Percentiles rank a stretch among this genome's conserved stretches.
These are phyloP conservation scores for Conopomorpha cramerella DNA, from an alignment of 1,140 invertebrate species.

Conservation along the genomic window DNA sequence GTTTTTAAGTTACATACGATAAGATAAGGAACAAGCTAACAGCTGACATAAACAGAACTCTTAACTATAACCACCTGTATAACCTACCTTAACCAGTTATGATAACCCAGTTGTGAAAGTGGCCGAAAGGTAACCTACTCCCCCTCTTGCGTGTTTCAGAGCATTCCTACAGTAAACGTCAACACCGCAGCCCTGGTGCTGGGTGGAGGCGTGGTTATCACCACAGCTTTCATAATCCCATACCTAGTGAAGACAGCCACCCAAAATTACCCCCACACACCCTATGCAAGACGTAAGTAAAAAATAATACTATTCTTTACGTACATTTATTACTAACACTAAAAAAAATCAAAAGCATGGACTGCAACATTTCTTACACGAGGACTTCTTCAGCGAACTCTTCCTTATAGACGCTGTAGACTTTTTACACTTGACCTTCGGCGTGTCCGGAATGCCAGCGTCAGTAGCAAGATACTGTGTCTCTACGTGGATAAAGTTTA, in stretches of 20 bases:
- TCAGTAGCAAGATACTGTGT: constrained; percentile 43
- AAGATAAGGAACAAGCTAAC: too few relatives aligned
- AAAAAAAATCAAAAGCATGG: background rate
- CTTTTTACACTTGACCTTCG: constrained; percentile 22
- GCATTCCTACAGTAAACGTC: constrained; percentile 40
- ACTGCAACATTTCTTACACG: too few relatives aligned
- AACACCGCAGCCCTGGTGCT: constrained; percentile 35
- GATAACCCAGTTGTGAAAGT: too few relatives aligned
- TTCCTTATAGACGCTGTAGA: constrained; percentile 21
- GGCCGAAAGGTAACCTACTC: too few relatives aligned
- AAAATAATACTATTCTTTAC: too few relatives aligned
- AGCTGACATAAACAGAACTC: too few relatives aligned
- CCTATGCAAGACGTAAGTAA: constrained; percentile 29
- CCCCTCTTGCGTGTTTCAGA: constrained; percentile 23
- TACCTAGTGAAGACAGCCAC: constrained; percentile 21
- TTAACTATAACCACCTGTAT: too few relatives aligned
- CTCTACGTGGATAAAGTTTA: constrained; percentile 37
- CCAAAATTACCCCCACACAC: constrained; percentile 7
- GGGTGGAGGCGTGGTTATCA: constrained; percentile 26
- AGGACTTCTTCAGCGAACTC: constrained; percentile 4
- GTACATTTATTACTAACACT: too few relatives aligned
- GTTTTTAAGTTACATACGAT: too few relatives aligned
- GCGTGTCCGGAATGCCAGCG: constrained; percentile 26
- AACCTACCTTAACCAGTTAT: too few relatives aligned
- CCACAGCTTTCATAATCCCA: constrained; percentile 27